Conservation (phyloP, 2,113 vertebrate species). For the Malurus alboscapulatus region DNA sequence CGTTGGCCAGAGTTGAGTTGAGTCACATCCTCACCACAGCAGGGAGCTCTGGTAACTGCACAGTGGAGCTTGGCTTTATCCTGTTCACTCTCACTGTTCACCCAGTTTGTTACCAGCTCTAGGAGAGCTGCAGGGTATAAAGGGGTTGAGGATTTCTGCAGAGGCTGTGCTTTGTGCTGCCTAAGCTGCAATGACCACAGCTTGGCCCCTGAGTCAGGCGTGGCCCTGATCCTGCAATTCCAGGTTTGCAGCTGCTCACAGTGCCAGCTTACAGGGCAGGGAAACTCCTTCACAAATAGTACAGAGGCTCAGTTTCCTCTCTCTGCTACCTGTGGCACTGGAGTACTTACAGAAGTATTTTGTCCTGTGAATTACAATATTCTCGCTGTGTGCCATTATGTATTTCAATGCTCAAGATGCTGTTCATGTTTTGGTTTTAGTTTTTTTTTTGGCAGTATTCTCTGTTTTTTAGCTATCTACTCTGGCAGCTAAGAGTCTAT, state of each 20-base stretch:
- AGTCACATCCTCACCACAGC: background rate
- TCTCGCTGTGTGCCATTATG: background rate
- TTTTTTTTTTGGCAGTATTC: background rate
- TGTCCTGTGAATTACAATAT: background rate
- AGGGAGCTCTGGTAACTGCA: slow-evolving; percentile 7
- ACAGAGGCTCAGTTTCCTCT: background rate
- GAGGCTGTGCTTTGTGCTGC: background rate
- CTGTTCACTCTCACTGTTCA: background rate
- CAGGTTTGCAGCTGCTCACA: background rate
- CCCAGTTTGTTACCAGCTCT: background rate
- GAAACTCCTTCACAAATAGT: background rate
- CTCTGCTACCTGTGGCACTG: background rate
- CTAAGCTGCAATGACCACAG: background rate
- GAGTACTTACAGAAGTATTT: background rate
- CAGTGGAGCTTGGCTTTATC: background rate
- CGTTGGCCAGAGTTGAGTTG: fast-evolving
- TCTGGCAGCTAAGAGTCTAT: background rate
- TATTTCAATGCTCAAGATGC: background rate
- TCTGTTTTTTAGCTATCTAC: background rate
- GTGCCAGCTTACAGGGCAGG: background rate
- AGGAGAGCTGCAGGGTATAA: background rate
- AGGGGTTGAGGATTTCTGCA: background rate
- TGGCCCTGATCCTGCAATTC: background rate
- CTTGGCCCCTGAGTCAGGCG: background rate
- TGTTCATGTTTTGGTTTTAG: background rate